Percentiles rank a stretch among this genome's conserved stretches.
These are phyloP conservation scores for Chalcis sispes DNA, from an alignment of 2,888 invertebrate genomes.

Conservation along the genomic window DNA sequence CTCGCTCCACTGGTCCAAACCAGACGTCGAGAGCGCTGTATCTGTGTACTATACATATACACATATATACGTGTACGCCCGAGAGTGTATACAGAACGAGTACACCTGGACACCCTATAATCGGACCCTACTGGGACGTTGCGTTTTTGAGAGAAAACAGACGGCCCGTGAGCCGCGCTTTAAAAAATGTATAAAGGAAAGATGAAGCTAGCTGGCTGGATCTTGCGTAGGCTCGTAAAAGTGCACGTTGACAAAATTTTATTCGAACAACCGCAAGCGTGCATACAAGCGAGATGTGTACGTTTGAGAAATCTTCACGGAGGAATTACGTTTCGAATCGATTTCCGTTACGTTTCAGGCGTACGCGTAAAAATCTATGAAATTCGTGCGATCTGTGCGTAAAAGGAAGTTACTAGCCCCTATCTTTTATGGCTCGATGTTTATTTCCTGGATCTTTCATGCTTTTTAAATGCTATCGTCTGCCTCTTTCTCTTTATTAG, in stretches of 20 bases:
- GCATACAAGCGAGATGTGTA: no score
- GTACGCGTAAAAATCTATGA: slow-evolving; percentile 25
- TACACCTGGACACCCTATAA: slow-evolving; percentile 34
- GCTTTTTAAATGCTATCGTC: neutral
- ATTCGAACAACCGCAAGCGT: no score
- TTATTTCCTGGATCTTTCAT: slow-evolving; percentile 39
- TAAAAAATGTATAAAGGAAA: neutral
- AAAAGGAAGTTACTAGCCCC: no score
- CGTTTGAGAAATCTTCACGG: no score
- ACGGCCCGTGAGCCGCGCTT: neutral
- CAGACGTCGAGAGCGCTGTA: slow-evolving; percentile 64
- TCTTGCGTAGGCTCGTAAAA: no score
- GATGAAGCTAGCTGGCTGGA: no score
- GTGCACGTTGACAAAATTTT: no score
- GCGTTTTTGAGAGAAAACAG: no score
- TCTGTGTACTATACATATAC: no score
- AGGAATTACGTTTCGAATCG: slow-evolving; percentile 30
- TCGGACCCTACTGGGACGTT: slow-evolving; percentile 24
- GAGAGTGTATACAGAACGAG: neutral
- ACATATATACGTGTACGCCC: no score
- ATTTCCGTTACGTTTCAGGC: neutral
- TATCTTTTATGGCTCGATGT: slow-evolving; percentile 30
- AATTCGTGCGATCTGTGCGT: neutral
- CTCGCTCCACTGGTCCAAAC: slow-evolving; percentile 73
- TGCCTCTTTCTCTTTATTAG: no score